Base-by-base conservation (phyloP, 2,113 vertebrate genomes). In the Dipodomys spectabilis region DNA sequence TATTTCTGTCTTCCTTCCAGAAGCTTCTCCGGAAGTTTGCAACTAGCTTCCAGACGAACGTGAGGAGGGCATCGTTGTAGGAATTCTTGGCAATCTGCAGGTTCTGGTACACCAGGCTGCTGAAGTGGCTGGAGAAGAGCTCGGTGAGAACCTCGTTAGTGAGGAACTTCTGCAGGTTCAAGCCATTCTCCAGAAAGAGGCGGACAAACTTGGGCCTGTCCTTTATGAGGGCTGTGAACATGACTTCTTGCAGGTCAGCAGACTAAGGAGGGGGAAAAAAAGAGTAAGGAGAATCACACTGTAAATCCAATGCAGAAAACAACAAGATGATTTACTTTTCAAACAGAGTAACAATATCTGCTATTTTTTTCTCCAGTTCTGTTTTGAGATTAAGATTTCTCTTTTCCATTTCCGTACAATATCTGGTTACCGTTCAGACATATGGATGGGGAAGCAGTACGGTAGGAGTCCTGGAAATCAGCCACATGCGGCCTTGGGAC, bases 181-280 rank as follows among this genome's bases (percentile, higher is more conserved):
- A 98, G 2, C 99, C 99, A 0, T 99, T 99, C 91, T 99, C 99
- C 97, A 99, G 97, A 60, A 99, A 98, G 65, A 99, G 99, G 18
- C 98, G 98, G 82, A 99, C 99, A 95, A 99, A 99, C 90, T 98
- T 98, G 75, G 99, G 98, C 82, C 99, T 99, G 96, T 99, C 98
- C 75, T 99, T 98, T 67, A 99, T 97, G 49, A 99, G 98, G 1
- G 99, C 99, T 0, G 98, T 99, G 90, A 99, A 98, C 99, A 99
- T 99, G 96, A 99, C 99, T 35, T 98, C 98, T 77, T 99, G 99
- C 1, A 99, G 98, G 95, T 99, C 99, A 20, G 97, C 97, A 53
- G 99, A 99, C 99, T 99, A 53, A 75, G 45, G 82, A 93, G 16
- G 20, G 35, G 60, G 80, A 93, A 8, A 18, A 35, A 95, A 82